Percentiles rank a stretch among this genome's conserved stretches.
These are phyloP conservation scores for Ginglymostoma cirratum DNA, from an alignment of 2,113 vertebrate species.

Conservation along the genomic window DNA sequence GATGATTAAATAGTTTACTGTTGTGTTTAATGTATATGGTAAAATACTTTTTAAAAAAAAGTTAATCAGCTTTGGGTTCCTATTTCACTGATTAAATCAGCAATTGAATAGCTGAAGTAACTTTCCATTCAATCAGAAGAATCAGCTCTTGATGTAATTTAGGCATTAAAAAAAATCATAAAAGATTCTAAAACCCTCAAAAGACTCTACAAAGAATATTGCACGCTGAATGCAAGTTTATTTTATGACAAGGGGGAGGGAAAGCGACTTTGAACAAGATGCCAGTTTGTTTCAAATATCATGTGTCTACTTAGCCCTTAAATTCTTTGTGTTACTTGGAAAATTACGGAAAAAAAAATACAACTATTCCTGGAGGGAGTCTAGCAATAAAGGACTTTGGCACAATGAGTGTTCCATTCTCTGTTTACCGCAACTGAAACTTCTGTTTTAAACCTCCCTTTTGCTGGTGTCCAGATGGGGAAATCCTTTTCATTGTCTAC, in stretches of 20 bases:
- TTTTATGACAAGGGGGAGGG: background rate
- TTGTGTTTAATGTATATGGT: background rate
- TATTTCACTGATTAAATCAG: conserved; percentile 10
- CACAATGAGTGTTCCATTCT: background rate
- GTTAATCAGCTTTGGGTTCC: background rate
- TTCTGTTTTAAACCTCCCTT: background rate
- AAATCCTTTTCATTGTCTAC: background rate
- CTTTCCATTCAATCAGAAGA: conserved; percentile 3
- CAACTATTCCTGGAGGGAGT: background rate
- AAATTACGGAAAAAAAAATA: background rate
- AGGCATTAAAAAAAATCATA: background rate
- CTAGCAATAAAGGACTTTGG: background rate
- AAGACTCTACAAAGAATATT: background rate
- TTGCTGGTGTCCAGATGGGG: background rate
- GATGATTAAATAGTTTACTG: background rate
- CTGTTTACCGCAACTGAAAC: background rate
- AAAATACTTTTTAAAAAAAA: background rate
- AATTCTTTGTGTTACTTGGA: background rate
- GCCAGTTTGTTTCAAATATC: conserved; percentile 31
- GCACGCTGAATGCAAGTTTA: background rate
- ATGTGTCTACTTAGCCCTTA: background rate
- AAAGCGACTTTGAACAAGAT: conserved; percentile 26
- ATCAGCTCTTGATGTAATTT: background rate
- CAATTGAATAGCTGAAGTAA: background rate
- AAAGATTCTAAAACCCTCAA: background rate